Percentiles rank a stretch among this genome's conserved stretches.
phyloP scores from a whole-genome alignment of 2,888 invertebrate genomes.

The Punctoribates punctum region DNA sequence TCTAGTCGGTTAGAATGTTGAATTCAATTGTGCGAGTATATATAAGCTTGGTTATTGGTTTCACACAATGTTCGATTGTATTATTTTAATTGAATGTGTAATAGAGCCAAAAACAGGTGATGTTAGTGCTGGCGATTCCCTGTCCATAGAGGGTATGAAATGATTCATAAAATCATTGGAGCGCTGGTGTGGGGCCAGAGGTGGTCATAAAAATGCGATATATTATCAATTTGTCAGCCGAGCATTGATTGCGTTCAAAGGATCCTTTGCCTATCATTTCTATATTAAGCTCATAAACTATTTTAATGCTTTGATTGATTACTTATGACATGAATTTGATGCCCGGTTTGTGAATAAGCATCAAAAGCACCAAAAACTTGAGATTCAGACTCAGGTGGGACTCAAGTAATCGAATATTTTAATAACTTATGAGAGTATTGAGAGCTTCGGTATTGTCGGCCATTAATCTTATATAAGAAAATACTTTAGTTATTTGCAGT shows the following conservation, averaged over 20 bases:
- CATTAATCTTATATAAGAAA: background rate
- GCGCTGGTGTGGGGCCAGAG: conserved; percentile 20
- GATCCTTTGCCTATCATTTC: conserved; percentile 13
- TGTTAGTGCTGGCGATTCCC: too few species aligned
- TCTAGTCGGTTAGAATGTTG: too few species aligned
- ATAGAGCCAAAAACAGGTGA: too few species aligned
- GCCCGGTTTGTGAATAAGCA: conserved; percentile 11
- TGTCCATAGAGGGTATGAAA: too few species aligned
- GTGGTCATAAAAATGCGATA: too few species aligned
- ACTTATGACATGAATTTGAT: conserved; percentile 29
- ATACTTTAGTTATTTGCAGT: background rate
- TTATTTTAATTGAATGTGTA: too few species aligned
- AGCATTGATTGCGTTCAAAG: conserved; percentile 2
- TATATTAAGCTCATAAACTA: conserved; percentile 20
- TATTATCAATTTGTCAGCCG: conserved; percentile 25
- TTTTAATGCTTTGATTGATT: conserved; percentile 32
- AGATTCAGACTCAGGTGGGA: conserved; percentile 16
- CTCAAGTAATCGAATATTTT: conserved; percentile 14
- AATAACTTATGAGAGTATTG: background rate
- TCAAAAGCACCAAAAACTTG: background rate
- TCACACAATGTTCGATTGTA: too few species aligned
- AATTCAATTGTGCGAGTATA: too few species aligned
- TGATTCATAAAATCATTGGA: background rate
- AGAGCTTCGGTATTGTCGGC: background rate
- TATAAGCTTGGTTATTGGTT: too few species aligned